phyloP scores from a whole-genome alignment of 2,888 invertebrate species.

The Caenorhabditis sulstoni region DNA sequence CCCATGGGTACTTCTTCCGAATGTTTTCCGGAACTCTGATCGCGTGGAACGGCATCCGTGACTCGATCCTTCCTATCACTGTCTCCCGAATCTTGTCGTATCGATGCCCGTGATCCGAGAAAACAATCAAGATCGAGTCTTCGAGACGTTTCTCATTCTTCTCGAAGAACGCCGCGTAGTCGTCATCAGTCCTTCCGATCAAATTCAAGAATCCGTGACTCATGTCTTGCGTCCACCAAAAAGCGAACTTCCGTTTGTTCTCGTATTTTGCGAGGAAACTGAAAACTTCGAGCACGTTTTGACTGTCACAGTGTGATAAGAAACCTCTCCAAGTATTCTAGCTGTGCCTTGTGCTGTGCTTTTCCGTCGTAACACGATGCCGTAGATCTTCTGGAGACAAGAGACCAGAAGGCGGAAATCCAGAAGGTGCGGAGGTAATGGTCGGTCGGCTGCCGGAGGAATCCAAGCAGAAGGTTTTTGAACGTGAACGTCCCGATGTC shows the following conservation, averaged over 20 bases:
- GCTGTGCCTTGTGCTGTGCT: constrained; percentile 63
- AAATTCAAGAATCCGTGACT: constrained; percentile 71
- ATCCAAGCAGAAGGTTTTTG: constrained; percentile 75
- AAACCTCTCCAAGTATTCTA: constrained; percentile 63
- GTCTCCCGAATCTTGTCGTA: constrained; percentile 81
- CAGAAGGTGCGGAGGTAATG: constrained; percentile 80
- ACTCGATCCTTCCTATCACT: constrained; percentile 82
- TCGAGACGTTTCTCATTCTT: constrained; percentile 60
- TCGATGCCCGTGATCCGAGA: constrained; percentile 82
- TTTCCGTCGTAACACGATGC: constrained; percentile 69
- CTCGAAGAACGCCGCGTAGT: constrained; percentile 63
- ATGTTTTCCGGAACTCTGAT: constrained; percentile 80
- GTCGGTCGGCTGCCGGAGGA: constrained; percentile 80
- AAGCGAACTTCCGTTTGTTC: constrained; percentile 67
- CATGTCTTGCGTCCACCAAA: constrained; percentile 73
- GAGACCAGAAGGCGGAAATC: constrained; percentile 68
- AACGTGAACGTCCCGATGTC: constrained; percentile 81
- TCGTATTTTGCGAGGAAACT: constrained; percentile 66
- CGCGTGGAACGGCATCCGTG: constrained; percentile 81
- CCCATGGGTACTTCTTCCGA: constrained; percentile 75
- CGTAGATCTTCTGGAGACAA: constrained; percentile 62
- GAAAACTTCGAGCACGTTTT: constrained; percentile 20
- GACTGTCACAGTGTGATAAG: not conserved
- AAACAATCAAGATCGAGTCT: constrained; percentile 70
- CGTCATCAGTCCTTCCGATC: constrained; percentile 68